Conservation (phyloP, 2,113 vertebrate genomes). For the Protomyctophum bolini region DNA sequence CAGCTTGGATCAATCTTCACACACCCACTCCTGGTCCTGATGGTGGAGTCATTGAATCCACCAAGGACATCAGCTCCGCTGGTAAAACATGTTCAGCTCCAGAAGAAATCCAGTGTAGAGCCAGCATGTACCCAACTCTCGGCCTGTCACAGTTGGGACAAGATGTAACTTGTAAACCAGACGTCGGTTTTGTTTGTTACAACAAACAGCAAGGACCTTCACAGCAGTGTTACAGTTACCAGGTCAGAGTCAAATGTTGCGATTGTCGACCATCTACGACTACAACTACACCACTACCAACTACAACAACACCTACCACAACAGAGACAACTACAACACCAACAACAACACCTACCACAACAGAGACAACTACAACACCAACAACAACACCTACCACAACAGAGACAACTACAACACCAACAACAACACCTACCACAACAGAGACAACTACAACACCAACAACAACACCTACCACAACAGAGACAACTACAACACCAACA, state of each 20-base stretch:
- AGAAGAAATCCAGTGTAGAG: background rate
- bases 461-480: too few relatives aligned
- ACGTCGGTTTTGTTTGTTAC: conserved; percentile 45
- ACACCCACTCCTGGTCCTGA: conserved; percentile 10
- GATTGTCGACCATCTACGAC: background rate
- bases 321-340: background rate
- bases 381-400: background rate
- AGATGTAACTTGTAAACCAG: background rate
- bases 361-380: background rate
- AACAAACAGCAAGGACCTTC: conserved; percentile 48
- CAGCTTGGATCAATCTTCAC: conserved; percentile 32
- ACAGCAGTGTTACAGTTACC: conserved; percentile 46
- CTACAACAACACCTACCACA: background rate
- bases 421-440: background rate
- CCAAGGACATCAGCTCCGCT: conserved; percentile 1
- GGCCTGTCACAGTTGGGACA: conserved; percentile 31
- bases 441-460: background rate
- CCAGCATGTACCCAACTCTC: background rate
- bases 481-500: background rate
- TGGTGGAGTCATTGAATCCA: conserved; percentile 17
- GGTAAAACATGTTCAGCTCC: background rate
- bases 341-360: background rate
- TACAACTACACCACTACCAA: background rate
- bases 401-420: background rate
- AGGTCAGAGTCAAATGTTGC: conserved; percentile 26